Percentiles rank a stretch among this genome's conserved stretches.
Evolutionary conservation across 2,113 vertebrate species (phyloP).

Genomic region (Neotoma lepida): DNA sequence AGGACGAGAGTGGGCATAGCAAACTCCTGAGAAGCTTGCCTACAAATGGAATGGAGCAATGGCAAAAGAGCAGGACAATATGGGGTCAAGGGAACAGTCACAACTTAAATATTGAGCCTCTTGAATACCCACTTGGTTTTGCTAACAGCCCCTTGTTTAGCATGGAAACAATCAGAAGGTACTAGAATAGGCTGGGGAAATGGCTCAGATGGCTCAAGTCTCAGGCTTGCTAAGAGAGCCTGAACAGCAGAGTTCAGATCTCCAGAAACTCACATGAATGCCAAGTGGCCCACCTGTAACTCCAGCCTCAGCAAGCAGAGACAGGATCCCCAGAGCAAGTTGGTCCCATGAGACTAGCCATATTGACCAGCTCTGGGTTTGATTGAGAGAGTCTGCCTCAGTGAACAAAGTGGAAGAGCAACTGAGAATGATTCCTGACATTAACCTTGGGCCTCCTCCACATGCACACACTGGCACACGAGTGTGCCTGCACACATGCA

Average conservation of each 20-base stretch:
- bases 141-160: neutral
- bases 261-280: neutral
- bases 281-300: neutral
- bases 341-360: too few relatives aligned
- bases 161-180: neutral
- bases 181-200: neutral
- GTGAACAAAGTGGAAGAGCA: neutral
- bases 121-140: conserved; percentile 38
- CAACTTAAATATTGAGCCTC: neutral
- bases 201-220: too few relatives aligned
- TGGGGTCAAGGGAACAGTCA: neutral
- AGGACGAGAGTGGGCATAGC: neutral
- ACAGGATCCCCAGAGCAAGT: neutral
- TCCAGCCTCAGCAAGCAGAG: neutral
- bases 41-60: neutral
- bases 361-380: neutral
- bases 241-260: neutral
- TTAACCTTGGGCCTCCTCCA: neutral
- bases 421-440: neutral
- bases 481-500: neutral
- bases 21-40: conserved; percentile 21
- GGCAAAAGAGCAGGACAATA: neutral
- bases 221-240: neutral
- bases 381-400: neutral
- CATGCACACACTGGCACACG: too few relatives aligned